Base-by-base conservation (phyloP, 2,797 vertebrate species). In the Megalops cyprinoides region DNA sequence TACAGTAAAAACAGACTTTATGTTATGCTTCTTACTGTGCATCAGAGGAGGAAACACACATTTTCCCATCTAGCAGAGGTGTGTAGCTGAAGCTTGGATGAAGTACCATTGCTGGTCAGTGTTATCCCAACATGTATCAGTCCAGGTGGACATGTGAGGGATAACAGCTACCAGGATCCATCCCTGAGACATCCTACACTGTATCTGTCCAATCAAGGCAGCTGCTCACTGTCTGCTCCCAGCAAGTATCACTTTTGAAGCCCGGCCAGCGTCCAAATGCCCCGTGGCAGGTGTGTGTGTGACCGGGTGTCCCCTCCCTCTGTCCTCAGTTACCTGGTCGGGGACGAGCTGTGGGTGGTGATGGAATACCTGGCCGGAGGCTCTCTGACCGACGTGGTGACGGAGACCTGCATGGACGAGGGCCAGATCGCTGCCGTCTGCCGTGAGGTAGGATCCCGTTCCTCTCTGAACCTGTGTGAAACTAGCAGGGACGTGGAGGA, bases 341-440 rank as follows among this genome's bases (percentile, higher is more conserved):
- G 97, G 62, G 98, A 99, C 84, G 98, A 99, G 83, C 93, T 99
- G 9, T 99, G 98, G 98, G 98, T 99, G 82, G 98, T 99, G 86
- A 99, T 99, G 98, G 98, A 99, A 79, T 99, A 99, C 89, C 91
- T 99, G 93, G 98, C 98, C 4, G 98, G 98, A 60, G 98, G 98
- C 79, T 99, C 98, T 0, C 88, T 99, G 85, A 99, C 97, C 0
- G 98, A 99, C 76, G 98, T 99, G 51, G 98, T 99, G 86, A 99
- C 98, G 0, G 98, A 99, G 92, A 99, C 98, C 0, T 99, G 98
- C 87, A 99, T 99, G 98, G 98, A 99, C 49, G 98, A 99, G 90
- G 98, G 97, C 83, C 98, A 99, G 94, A 99, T 99, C 74, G 98
- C 98, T 81, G 97, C 98, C 46, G 98, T 99, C 86, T 99, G 98